Percentiles rank a stretch among this genome's conserved stretches.
Evolutionary conservation across 2,888 invertebrate species (phyloP).

Genomic region (Troides helena): DNA sequence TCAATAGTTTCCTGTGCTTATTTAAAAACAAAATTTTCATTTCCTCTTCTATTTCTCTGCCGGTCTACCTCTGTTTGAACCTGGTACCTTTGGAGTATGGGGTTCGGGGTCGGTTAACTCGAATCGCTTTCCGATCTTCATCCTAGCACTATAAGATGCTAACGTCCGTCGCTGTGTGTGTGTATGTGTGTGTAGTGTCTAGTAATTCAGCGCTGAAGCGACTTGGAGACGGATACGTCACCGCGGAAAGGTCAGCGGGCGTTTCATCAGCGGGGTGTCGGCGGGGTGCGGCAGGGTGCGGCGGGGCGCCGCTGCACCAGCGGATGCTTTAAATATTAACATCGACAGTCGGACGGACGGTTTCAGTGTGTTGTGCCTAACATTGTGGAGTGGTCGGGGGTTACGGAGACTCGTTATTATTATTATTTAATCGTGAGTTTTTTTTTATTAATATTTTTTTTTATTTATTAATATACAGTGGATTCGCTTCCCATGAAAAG

Average conservation of each 20-base stretch:
- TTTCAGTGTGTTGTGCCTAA: slow-evolving; percentile 30
- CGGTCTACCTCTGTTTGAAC: too few species aligned
- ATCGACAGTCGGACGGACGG: slow-evolving; percentile 18
- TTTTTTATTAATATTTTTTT: slow-evolving; percentile 8
- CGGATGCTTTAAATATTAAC: slow-evolving; percentile 29
- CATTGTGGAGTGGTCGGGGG: slow-evolving; percentile 30
- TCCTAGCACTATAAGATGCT: too few species aligned
- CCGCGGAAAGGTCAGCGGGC: slow-evolving; percentile 13
- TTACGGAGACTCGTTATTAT: slow-evolving; percentile 13
- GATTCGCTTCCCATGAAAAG: too few species aligned
- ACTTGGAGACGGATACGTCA: slow-evolving; percentile 15
- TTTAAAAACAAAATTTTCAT: too few species aligned
- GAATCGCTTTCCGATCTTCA: too few species aligned
- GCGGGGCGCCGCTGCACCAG: slow-evolving; percentile 26
- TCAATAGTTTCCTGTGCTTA: too few species aligned
- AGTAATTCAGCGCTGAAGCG: not conserved
- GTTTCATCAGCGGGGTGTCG: slow-evolving; percentile 26
- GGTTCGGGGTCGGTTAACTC: too few species aligned
- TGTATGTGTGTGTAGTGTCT: too few species aligned
- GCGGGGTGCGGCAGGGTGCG: not conserved
- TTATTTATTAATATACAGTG: slow-evolving; percentile 4
- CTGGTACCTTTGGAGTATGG: too few species aligned
- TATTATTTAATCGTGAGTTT: slow-evolving; percentile 27
- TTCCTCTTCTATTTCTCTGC: too few species aligned
- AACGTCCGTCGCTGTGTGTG: too few species aligned